Evolutionary conservation across 2,888 invertebrate species (phyloP), one percentile per base, ranked within the genome.

Genomic region (Drepana falcataria): DNA sequence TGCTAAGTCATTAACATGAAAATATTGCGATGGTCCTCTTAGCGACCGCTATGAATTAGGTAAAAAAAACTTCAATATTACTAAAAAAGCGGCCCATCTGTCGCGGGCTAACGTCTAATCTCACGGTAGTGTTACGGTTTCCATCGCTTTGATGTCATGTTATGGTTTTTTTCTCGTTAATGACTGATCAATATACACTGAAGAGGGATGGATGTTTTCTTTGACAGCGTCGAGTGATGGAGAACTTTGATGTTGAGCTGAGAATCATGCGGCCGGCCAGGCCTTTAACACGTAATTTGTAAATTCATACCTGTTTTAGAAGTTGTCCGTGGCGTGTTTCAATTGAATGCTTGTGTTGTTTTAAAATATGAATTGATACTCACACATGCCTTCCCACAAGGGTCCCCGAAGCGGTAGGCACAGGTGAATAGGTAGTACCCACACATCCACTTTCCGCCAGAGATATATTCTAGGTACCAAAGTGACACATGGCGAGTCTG

Each of bases 131-230:
- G 51, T 51, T 51, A 51, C 40, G 51, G 51, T 40, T 40, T 51
- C 51, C 51, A 51, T 51, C 65, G 64, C 75, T 76, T 75, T 76
- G 77, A 77, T 73, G 73, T 72, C 67, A 55, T 66, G 65, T 71
- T 51, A 51, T 51, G 51, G 51, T 51, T 51, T 34, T n/a, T 21
- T 7, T 51, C 51, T 33, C 40, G 63, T 71, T 69, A 75, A 77
- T 75, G 78, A 77, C 69, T 77, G 78, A 76, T 73, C 73, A 75
- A 51, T 51, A 40, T 51, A 51, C 40, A 51, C 51, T 40, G 2
- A 40, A 40, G 49, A 37, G 51, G 7, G 40, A 33, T 51, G 40
- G 40, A 34, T 51, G 9, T 51, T 21, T 41, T 51, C 40, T 44
- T 41, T 40, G 51, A 51, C 51, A 51, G 51, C 44, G 44, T 9